Evolutionary conservation across 2,797 vertebrate species (phyloP).

Genomic region (Sebastes flavidus): DNA sequence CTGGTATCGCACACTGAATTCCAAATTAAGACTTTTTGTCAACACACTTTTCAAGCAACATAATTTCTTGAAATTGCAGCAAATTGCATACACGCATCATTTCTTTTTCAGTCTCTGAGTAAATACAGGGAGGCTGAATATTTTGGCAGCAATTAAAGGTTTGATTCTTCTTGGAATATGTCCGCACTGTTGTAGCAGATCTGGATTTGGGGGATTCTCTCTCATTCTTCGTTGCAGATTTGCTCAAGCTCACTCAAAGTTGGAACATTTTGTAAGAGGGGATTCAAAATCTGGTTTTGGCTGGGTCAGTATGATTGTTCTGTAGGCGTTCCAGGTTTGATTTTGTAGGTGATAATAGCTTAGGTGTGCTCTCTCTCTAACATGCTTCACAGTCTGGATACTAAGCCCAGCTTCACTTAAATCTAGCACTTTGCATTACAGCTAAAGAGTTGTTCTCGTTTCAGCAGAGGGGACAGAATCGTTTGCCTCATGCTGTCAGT

Average conservation of each 20-base stretch:
- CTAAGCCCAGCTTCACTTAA: not conserved
- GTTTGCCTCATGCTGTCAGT: not conserved
- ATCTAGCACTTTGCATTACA: not conserved
- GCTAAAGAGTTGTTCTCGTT: not conserved
- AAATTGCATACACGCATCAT: not conserved
- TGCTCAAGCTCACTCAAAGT: not conserved
- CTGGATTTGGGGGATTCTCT: not conserved
- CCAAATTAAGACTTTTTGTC: not conserved
- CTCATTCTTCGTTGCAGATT: not conserved
- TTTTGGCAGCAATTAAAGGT: not conserved
- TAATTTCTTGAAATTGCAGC: not conserved
- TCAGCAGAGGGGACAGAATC: not conserved
- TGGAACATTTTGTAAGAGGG: not conserved
- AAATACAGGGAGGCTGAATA: not conserved
- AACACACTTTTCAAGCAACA: not conserved
- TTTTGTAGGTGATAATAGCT: not conserved
- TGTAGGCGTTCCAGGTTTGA: not conserved
- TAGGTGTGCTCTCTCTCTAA: not conserved
- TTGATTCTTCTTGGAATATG: not conserved
- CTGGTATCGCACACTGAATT: not conserved
- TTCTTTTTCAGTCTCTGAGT: not conserved
- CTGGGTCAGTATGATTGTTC: not conserved
- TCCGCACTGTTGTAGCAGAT: not conserved
- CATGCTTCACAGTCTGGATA: not conserved
- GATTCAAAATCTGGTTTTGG: not conserved